Conservation (phyloP, 2,797 vertebrate species). For the Helicolenus hilgendorfi region DNA sequence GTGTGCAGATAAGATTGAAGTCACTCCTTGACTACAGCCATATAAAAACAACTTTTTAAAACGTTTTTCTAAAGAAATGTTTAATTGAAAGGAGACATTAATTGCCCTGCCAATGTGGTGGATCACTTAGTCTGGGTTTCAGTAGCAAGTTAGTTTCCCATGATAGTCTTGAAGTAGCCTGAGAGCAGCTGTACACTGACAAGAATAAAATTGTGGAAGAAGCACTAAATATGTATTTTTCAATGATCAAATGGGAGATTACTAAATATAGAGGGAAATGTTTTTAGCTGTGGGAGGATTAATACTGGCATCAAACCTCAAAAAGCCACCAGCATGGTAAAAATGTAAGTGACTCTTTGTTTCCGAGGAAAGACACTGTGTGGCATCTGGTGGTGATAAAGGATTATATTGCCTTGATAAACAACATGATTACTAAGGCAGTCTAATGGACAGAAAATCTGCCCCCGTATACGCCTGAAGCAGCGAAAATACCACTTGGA, state of each 20-base stretch:
- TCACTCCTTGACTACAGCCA: background rate
- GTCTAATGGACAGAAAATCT: conserved; percentile 68
- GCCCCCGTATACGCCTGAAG: background rate
- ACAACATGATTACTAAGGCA: conserved; percentile 53
- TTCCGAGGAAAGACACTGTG: conserved; percentile 15
- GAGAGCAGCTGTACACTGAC: background rate
- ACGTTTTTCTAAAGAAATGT: background rate
- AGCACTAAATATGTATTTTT: background rate
- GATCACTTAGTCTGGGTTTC: background rate
- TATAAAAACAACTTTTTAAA: background rate
- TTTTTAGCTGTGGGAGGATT: background rate
- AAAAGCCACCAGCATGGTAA: background rate
- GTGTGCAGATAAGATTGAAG: background rate
- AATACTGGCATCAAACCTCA: background rate
- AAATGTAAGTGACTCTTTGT: conserved; percentile 34
- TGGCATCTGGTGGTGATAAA: conserved; percentile 61
- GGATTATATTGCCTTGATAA: conserved; percentile 66
- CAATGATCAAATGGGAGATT: background rate
- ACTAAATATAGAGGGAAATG: background rate
- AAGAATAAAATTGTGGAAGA: background rate
- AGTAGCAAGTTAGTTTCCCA: background rate
- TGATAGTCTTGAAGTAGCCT: background rate
- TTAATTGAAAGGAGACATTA: background rate
- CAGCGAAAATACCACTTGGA: conserved; percentile 15
- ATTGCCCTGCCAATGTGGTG: background rate